Evolutionary conservation across 2,888 invertebrate genomes (phyloP), one percentile per base, ranked within the genome.

Genomic region (Seladonia tumulorum): DNA sequence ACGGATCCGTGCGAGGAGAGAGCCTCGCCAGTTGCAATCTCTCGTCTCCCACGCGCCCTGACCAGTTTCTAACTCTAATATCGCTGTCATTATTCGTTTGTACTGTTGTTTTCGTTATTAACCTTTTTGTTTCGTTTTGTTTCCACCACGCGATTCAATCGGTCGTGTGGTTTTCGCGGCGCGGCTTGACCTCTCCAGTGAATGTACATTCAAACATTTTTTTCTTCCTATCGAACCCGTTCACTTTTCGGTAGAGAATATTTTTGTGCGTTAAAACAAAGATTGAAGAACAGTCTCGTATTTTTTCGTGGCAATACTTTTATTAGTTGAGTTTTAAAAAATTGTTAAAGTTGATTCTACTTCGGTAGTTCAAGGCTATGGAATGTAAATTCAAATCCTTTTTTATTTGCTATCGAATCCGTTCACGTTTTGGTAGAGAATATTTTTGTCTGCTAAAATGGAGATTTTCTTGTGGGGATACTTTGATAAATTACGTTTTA

Each of bases 31-130:
- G 18, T 66, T 35, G 66, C 29, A 35, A 35, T 66, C 66, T 66
- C 35, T 66, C 66, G 66, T 35, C 66, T 66, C 66, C 66, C 66
- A 66, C 66, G 66, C 66, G 66, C 7, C 66, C 29, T 53, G 29
- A 14, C 16, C 60, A 63, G 25, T 29, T 16, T 63, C 25, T 5
- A 63, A 16, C 5, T 16, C 25, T 63, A 25, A 25, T 63, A 29
- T 16, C 60, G 29, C 16, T 63, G 25, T 29, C 14, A 29, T 63
- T 25, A 63, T 63, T 63, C 60, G 53, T 22, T 53, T 53, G 22
- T 7, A 3, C 53, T 53, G 53, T 53, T 53, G 22, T 53, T 53
- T 22, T 53, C 53, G 53, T 53, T 53, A 53, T 53, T 53, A 53
- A 53, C 53, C 10, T 22, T 8, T 53, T 18, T 10, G 8, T 53